Evolutionary conservation across 1,140 invertebrate species (phyloP).

Genomic region (Penaeus vannamei): DNA sequence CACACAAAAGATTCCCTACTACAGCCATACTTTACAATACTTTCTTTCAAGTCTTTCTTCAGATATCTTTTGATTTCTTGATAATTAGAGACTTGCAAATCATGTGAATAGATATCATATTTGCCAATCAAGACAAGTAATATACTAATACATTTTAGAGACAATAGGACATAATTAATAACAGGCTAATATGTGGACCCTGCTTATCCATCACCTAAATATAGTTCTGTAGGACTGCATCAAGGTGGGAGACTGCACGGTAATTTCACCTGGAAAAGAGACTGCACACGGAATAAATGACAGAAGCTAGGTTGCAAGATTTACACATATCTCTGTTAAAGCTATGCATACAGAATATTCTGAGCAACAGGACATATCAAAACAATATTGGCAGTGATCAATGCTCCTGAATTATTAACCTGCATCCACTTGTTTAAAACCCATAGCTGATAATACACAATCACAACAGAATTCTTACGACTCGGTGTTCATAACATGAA

Average conservation of each 20-base stretch:
- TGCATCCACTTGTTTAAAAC: background rate
- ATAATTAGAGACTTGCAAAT: too few species aligned
- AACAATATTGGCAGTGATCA: constrained; percentile 63
- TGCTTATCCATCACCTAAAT: constrained; percentile 34
- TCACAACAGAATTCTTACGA: too few species aligned
- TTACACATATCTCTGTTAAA: constrained; percentile 28
- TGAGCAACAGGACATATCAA: constrained; percentile 56
- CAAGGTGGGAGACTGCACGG: constrained; percentile 10
- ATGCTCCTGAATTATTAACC: constrained; percentile 41
- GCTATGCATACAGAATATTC: constrained; percentile 41
- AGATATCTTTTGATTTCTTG: too few species aligned
- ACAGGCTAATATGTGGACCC: background rate
- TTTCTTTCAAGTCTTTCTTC: too few species aligned
- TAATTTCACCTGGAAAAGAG: constrained; percentile 14
- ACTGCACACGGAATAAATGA: constrained; percentile 20
- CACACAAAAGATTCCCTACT: too few species aligned
- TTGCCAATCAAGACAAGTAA: too few species aligned
- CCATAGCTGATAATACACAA: too few species aligned
- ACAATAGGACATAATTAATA: constrained; percentile 23
- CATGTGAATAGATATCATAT: too few species aligned
- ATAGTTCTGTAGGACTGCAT: background rate
- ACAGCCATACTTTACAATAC: too few species aligned
- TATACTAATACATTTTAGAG: background rate
- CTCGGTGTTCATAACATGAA: too few species aligned
- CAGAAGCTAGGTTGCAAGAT: constrained; percentile 40